Evolutionary conservation across 1,140 invertebrate genomes (phyloP).

Genomic region (Conus ventricosus): DNA sequence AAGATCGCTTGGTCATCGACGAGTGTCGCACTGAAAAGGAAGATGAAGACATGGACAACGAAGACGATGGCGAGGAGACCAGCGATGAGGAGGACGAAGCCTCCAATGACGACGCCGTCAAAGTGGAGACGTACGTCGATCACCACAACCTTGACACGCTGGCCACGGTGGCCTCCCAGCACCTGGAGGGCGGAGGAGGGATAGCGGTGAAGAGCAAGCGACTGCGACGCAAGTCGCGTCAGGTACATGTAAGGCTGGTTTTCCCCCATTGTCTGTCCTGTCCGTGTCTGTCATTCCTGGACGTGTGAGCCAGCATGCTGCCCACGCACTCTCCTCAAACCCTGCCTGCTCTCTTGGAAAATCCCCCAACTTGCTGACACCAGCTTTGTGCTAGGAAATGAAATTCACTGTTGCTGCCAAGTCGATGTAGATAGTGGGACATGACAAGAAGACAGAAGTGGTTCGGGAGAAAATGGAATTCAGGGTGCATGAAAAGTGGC

Average conservation of each 20-base stretch:
- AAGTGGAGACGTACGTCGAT: constrained; percentile 11
- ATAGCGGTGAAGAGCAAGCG: constrained; percentile 60
- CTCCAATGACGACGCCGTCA: constrained; percentile 36
- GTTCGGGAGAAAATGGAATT: no score
- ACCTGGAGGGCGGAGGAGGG: constrained; percentile 30
- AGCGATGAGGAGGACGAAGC: constrained; percentile 32
- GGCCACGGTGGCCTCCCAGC: constrained; percentile 58
- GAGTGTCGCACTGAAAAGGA: constrained; percentile 39
- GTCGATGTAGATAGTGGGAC: no score
- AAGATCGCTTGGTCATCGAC: constrained; percentile 54
- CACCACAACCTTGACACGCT: constrained; percentile 64
- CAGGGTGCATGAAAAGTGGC: no score
- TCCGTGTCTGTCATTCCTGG: background rate
- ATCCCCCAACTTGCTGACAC: no score
- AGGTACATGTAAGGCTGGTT: constrained; percentile 53
- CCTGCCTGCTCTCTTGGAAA: no score
- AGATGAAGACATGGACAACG: constrained; percentile 26
- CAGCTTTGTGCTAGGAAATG: no score
- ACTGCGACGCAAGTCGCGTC: constrained; percentile 68
- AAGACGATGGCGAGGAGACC: background rate
- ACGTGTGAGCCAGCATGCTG: constrained; percentile 12
- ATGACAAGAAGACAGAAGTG: no score
- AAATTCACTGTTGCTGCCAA: no score
- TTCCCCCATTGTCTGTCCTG: constrained; percentile 24
- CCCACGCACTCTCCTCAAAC: background rate